A percentile compares a stretch with the other conserved stretches of the same genome.
phyloP scores from a whole-genome alignment of 2,888 invertebrate genomes.

The Resseliella maxima region DNA sequence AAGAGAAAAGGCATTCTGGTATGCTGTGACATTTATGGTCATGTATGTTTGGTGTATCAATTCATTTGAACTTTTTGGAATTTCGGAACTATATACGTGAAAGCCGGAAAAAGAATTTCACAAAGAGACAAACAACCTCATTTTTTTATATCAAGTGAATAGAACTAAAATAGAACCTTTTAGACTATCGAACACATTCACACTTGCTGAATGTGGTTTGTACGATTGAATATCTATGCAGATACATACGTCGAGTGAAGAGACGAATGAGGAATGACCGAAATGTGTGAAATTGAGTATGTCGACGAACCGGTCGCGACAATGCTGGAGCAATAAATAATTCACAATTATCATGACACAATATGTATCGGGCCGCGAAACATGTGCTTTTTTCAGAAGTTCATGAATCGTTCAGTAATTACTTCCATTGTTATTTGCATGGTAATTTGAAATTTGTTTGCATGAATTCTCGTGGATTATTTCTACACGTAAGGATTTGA shows the following conservation, averaged over 20 bases:
- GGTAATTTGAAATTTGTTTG: slow-evolving; percentile 35
- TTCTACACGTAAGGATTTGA: background rate
- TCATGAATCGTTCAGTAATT: slow-evolving; percentile 35
- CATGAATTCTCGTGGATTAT: background rate
- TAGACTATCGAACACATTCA: background rate
- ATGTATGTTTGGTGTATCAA: background rate
- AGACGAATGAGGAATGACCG: slow-evolving; percentile 37
- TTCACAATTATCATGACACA: slow-evolving; percentile 55
- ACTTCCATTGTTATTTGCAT: slow-evolving; percentile 44
- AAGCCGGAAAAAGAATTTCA: slow-evolving; percentile 21
- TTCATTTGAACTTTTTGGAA: slow-evolving; percentile 34
- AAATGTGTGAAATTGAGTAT: slow-evolving; percentile 35
- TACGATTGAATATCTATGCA: background rate
- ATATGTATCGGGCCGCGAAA: slow-evolving; percentile 6
- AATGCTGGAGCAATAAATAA: slow-evolving; percentile 55
- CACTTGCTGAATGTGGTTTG: background rate
- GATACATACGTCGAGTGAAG: background rate
- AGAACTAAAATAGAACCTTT: slow-evolving; percentile 30
- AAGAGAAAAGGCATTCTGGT: background rate
- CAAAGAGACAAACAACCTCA: background rate
- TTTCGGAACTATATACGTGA: background rate
- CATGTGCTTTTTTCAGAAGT: slow-evolving; percentile 41
- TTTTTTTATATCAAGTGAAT: background rate
- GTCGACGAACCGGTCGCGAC: background rate
- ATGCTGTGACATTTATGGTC: slow-evolving; percentile 46